A percentile compares a stretch with the other conserved stretches of the same genome.
These are phyloP conservation scores for Andrena marginata DNA, from an alignment of 2,888 invertebrate species.

Conservation along the genomic window DNA sequence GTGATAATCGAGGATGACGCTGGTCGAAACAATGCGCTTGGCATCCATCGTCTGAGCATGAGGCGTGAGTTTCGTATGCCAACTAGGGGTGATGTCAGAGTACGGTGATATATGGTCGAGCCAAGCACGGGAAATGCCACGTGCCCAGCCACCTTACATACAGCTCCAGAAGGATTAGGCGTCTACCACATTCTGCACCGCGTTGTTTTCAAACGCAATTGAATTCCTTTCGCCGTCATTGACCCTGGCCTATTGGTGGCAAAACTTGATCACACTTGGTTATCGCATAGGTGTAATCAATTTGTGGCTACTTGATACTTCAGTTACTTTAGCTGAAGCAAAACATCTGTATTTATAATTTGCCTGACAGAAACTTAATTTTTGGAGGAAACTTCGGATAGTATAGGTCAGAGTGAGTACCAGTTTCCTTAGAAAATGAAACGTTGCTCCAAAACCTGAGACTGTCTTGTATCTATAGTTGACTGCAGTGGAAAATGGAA, in stretches of 20 bases:
- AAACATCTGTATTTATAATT: not conserved
- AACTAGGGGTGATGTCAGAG: slow-evolving; percentile 79
- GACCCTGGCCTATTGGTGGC: slow-evolving; percentile 32
- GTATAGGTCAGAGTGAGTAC: not conserved
- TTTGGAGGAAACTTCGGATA: not conserved
- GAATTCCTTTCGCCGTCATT: slow-evolving; percentile 48
- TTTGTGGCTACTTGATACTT: not conserved
- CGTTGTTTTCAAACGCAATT: slow-evolving; percentile 64
- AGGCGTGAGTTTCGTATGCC: slow-evolving; percentile 71
- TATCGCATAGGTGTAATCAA: not conserved
- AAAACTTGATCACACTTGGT: slow-evolving; percentile 1
- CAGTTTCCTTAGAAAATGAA: not conserved
- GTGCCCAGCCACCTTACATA: slow-evolving; percentile 74
- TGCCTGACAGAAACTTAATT: not conserved
- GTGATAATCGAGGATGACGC: slow-evolving; percentile 80
- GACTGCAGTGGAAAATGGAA: not conserved
- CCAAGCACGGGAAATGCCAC: slow-evolving; percentile 80
- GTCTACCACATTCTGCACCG: slow-evolving; percentile 67
- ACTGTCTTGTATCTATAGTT: not conserved
- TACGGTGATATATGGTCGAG: slow-evolving; percentile 79
- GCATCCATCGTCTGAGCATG: slow-evolving; percentile 69
- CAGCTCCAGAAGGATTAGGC: slow-evolving; percentile 73
- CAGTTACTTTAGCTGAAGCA: not conserved
- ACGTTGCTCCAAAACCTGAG: not conserved
- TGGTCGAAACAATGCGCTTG: slow-evolving; percentile 81